Evolutionary conservation across 2,888 invertebrate genomes (phyloP), one percentile per base, ranked within the genome.

Genomic region (Ganaspis brasiliensis): DNA sequence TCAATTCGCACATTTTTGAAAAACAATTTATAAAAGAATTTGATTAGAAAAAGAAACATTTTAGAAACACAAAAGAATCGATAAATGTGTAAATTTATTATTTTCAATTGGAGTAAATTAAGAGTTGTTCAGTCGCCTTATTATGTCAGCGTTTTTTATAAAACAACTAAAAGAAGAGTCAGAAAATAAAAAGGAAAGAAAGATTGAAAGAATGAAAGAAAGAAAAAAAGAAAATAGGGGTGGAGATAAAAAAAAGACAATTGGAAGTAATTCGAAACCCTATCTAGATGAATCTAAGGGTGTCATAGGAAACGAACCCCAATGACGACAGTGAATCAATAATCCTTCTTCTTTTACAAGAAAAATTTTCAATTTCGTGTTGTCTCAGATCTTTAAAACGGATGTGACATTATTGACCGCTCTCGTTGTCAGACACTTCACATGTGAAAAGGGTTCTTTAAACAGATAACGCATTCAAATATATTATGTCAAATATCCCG

Each of bases 221-320:
- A 31, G 35, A 31, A 8, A 52, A 55, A 52, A 9, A 35, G 24
- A 21, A 61, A 16, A 12, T 21, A 21, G 21, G 21, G 63, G 1
- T 6, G 63, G 19, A 63, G 14, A 63, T 31, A 14, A 40, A 63
- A 63, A 40, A 56, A 35, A 72, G 72, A 24, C 19, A 63, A 52
- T 55, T 74, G 75, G 26, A 78, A 75, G 83, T 87, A 86, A 86
- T 87, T 84, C 76, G 83, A 85, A 85, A 82, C 78, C 81, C 77
- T 76, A 83, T 80, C 82, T 73, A 74, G 76, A 77, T 74, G 80
- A 77, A 75, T 76, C 78, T 73, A 79, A 37, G 81, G 81, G 59
- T 84, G 83, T 83, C 82, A 78, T 82, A 83, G 85, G 86, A 86
- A 87, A 82, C 82, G 82, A 87, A 85, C 84, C 79, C 85, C 80